Conservation (phyloP, 30 jellyfish, hydroid and myxozoan genomes). For the Cassiopea andromeda region DNA sequence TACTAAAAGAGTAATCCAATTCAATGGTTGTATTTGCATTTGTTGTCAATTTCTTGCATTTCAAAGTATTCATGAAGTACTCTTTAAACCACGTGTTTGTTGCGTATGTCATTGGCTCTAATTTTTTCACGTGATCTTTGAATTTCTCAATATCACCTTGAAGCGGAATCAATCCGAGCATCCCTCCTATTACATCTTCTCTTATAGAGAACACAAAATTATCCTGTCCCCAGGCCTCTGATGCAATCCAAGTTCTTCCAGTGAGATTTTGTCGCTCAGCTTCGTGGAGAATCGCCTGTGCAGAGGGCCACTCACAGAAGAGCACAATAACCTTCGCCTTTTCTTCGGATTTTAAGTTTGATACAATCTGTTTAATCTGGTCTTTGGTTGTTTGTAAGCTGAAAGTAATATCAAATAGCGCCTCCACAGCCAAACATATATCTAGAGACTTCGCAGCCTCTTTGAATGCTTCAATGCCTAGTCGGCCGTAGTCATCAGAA, state of each 20-base stretch:
- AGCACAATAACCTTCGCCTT: constrained; percentile 63
- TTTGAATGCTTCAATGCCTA: constrained; percentile 73
- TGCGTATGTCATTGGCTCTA: constrained; percentile 26
- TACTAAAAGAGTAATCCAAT: constrained; percentile 49
- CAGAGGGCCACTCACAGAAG: constrained; percentile 64
- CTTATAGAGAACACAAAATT: constrained; percentile 44
- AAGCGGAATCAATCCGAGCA: constrained; percentile 69
- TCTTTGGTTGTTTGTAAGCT: constrained; percentile 32
- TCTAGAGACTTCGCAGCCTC: constrained; percentile 33
- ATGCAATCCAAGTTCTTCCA: constrained; percentile 76
- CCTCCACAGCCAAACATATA: constrained; percentile 70
- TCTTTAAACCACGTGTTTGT: constrained; percentile 57
- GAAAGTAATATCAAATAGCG: constrained; percentile 44
- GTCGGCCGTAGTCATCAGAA: constrained; percentile 90
- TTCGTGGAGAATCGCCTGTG: constrained; percentile 74
- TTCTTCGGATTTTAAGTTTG: constrained; percentile 36
- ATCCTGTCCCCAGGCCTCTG: constrained; percentile 84
- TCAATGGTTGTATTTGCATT: not conserved
- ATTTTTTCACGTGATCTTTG: constrained; percentile 12
- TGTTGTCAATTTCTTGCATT: constrained; percentile 24
- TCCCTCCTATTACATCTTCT: constrained; percentile 60
- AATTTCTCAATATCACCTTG: constrained; percentile 44
- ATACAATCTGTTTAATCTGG: constrained; percentile 42
- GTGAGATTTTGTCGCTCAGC: constrained; percentile 68
- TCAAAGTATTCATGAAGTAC: constrained; percentile 27